These are phyloP conservation scores for Lagopus leucura DNA, from an alignment of 2,113 vertebrate genomes.

Conservation along the genomic window DNA sequence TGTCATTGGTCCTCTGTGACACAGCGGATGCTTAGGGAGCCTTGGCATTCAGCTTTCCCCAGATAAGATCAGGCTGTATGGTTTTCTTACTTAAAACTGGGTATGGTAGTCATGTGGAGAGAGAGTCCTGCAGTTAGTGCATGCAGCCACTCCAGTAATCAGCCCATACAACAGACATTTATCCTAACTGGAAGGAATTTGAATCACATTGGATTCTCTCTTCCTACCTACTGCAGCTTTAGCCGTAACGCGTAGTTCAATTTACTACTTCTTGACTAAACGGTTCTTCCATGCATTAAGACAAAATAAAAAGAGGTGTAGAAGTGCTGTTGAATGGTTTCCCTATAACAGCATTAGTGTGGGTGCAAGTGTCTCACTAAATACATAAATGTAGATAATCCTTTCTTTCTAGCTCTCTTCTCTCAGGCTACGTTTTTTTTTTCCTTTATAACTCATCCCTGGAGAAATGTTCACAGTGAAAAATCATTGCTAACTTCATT, in stretches of 20 bases:
- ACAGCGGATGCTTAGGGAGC: neutral
- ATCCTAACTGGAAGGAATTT: neutral
- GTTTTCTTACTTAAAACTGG: neutral
- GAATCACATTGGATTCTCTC: neutral
- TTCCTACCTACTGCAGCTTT: neutral
- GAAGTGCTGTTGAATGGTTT: neutral
- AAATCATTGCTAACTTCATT: constrained; percentile 73
- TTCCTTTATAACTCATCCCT: constrained; percentile 58
- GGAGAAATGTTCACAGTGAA: constrained; percentile 60
- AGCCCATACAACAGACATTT: neutral
- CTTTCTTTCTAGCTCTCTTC: constrained; percentile 3
- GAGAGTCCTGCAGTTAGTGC: rapidly evolving
- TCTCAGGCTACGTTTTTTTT: constrained; percentile 23
- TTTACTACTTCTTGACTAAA: neutral
- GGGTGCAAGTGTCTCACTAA: neutral
- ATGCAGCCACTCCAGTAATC: neutral
- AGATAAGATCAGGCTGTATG: neutral
- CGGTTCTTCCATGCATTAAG: neutral
- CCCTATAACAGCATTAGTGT: neutral
- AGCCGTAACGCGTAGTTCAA: neutral
- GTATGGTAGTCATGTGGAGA: neutral
- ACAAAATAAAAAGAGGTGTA: neutral
- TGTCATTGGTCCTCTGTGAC: neutral
- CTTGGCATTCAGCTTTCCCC: neutral
- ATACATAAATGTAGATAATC: constrained; percentile 27